Evolutionary conservation across 2,888 invertebrate genomes (phyloP).

Genomic region (Heliconius erato): DNA sequence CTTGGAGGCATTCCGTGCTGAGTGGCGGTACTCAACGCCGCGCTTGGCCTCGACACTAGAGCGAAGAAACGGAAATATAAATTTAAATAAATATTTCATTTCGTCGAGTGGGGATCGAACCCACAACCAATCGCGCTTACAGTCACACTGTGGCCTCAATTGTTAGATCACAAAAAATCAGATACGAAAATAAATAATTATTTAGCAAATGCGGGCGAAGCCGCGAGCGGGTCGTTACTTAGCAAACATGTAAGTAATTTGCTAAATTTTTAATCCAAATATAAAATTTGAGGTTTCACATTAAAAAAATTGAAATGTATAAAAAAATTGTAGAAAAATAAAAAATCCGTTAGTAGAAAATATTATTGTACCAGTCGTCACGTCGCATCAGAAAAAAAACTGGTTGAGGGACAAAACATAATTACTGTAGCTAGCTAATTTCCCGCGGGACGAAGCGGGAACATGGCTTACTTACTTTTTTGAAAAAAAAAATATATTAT

Average conservation of each 20-base stretch:
- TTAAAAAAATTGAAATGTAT: not conserved
- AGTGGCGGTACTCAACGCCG: too few relatives aligned
- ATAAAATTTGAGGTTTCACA: not conserved
- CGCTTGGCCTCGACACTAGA: too few relatives aligned
- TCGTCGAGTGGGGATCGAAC: too few relatives aligned
- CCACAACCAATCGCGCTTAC: too few relatives aligned
- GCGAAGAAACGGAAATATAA: too few relatives aligned
- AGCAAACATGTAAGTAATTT: not conserved
- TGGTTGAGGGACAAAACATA: slow-evolving; percentile 66
- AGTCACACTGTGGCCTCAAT: too few relatives aligned
- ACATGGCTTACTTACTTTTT: slow-evolving; percentile 51
- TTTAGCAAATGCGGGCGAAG: too few relatives aligned
- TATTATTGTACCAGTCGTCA: slow-evolving; percentile 54
- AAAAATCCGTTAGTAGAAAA: slow-evolving; percentile 46
- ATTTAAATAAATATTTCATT: too few relatives aligned
- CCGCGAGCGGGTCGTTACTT: too few relatives aligned
- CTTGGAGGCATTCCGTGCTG: too few relatives aligned
- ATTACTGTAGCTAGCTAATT: slow-evolving; percentile 75
- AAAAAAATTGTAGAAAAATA: slow-evolving; percentile 18
- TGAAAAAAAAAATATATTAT: slow-evolving; percentile 54
- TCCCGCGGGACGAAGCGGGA: slow-evolving; percentile 64
- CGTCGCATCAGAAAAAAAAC: slow-evolving; percentile 55
- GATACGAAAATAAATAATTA: too few relatives aligned
- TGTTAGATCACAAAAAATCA: too few relatives aligned
- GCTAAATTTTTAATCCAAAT: not conserved